phyloP scores from a whole-genome alignment of 2,888 invertebrate species.

The Hydropsyche betteni region DNA sequence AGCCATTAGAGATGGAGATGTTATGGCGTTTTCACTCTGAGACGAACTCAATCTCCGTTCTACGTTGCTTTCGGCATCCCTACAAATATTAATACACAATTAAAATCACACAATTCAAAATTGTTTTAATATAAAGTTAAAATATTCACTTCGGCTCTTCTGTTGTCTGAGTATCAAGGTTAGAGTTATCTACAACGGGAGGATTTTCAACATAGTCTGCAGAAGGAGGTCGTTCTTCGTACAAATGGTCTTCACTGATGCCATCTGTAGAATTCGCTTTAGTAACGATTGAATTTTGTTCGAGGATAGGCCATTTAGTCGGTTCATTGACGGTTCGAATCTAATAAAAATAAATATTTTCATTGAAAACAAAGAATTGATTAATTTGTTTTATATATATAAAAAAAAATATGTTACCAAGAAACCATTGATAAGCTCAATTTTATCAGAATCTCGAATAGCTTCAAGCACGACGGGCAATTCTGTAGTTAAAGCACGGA shows the following conservation, averaged over 20 bases:
- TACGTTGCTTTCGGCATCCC: neutral
- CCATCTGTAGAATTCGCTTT: neutral
- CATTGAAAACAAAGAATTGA: neutral
- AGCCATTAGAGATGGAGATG: constrained; percentile 23
- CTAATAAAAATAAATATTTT: constrained; percentile 58
- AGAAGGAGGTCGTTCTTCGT: too few species aligned
- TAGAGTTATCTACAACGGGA: too few species aligned
- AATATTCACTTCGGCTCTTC: too few species aligned
- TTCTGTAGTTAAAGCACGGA: constrained; percentile 87
- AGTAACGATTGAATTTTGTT: constrained; percentile 55
- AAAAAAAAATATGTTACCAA: constrained; percentile 65
- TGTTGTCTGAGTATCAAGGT: too few species aligned
- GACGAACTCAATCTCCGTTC: constrained; percentile 12
- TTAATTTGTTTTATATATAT: too few species aligned
- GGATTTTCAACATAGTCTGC: too few species aligned
- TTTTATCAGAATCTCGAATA: constrained; percentile 83
- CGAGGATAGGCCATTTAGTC: constrained; percentile 86
- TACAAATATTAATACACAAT: too few species aligned
- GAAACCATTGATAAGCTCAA: constrained; percentile 80
- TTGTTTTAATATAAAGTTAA: too few species aligned
- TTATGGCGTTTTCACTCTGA: neutral
- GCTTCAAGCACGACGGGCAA: constrained; percentile 84
- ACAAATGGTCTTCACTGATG: too few species aligned
- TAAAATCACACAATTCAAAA: too few species aligned
- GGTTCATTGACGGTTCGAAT: constrained; percentile 87